Percentiles rank a stretch among this genome's conserved stretches.
Conservation (phyloP, 2,888 invertebrate genomes). For the Ditula angustiorana region DNA sequence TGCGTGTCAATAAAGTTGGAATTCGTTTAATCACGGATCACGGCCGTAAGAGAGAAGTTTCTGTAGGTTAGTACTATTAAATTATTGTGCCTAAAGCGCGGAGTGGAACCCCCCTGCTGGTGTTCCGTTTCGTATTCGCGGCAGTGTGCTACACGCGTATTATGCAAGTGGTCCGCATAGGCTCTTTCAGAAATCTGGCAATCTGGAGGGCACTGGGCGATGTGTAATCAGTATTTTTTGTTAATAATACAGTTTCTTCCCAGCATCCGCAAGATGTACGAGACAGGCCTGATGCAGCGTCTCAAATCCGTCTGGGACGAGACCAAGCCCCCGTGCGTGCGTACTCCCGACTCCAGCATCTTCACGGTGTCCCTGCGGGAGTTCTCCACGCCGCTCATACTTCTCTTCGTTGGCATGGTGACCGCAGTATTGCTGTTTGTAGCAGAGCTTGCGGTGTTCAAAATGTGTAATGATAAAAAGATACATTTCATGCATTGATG, state of each 20-base stretch:
- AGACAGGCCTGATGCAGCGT: constrained; percentile 86
- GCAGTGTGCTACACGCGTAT: no score
- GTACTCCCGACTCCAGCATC: constrained; percentile 70
- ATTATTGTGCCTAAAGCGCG: no score
- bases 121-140: no score
- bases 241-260: background rate
- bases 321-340: constrained; percentile 85
- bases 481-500: constrained; percentile 46
- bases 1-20: no score
- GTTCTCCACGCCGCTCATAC: constrained; percentile 84
- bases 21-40: no score
- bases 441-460: constrained; percentile 59
- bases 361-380: constrained; percentile 85
- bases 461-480: constrained; percentile 21
- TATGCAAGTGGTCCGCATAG: no score
- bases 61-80: no score
- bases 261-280: constrained; percentile 85
- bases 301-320: constrained; percentile 86
- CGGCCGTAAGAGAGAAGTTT: no score
- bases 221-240: no score
- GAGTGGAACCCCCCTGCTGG: no score
- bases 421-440: constrained; percentile 65
- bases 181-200: no score
- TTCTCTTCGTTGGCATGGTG: constrained; percentile 78
- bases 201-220: no score